Evolutionary conservation across 2,113 vertebrate species (phyloP).

Genomic region (Pardalotus punctatus): DNA sequence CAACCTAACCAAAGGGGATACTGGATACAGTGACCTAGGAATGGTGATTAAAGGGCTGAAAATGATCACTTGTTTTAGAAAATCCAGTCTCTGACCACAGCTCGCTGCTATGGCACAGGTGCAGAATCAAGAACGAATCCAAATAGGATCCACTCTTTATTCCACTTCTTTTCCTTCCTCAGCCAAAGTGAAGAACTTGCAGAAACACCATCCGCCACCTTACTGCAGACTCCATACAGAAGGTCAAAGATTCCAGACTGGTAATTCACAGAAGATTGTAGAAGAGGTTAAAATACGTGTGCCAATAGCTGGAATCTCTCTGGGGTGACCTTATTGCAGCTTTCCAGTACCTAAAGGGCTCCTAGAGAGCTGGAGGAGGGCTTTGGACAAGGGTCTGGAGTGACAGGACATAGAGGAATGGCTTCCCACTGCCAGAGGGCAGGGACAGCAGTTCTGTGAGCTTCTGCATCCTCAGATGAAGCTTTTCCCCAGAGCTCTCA

Average conservation of each 20-base stretch:
- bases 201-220: background rate
- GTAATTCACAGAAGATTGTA: background rate
- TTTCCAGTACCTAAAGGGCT: background rate
- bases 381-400: background rate
- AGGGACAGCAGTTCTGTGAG: background rate
- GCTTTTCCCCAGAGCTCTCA: background rate
- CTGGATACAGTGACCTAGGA: background rate
- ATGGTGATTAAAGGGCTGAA: background rate
- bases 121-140: background rate
- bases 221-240: background rate
- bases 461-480: background rate
- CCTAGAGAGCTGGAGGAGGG: background rate
- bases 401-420: background rate
- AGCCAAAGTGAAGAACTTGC: background rate
- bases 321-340: background rate
- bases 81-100: background rate
- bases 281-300: background rate
- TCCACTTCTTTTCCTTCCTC: background rate
- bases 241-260: background rate
- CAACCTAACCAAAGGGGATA: background rate
- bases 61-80: background rate
- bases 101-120: background rate
- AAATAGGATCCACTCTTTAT: background rate
- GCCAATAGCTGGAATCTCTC: background rate
- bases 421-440: background rate